Base-by-base conservation (phyloP, 2,888 invertebrate genomes). In the Dicranocentrus wangi region DNA sequence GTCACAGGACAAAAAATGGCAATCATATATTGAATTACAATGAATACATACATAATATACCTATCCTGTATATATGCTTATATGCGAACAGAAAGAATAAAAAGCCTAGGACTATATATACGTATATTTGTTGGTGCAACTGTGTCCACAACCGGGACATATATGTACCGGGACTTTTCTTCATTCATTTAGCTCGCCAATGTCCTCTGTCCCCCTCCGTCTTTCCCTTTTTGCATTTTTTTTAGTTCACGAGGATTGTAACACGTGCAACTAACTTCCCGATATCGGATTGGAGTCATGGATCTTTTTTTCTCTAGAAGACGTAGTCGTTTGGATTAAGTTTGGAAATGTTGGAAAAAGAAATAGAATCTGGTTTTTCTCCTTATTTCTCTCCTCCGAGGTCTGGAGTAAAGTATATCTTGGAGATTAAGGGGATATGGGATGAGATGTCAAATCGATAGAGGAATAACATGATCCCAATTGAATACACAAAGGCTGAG, bases 371-470 rank as follows among this genome's bases (percentile, higher is more conserved):
- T 58, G n/a, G n/a, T n/a, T n/a, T n/a, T n/a, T n/a, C n/a, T n/a
- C n/a, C n/a, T n/a, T n/a, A n/a, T n/a, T n/a, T n/a, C n/a, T n/a
- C n/a, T n/a, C n/a, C n/a, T n/a, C n/a, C n/a, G 23, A 55, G 19
- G 19, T 55, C 21, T 10, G 21, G 5, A 55, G 21, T 19, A 19
- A 21, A 47, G 69, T 17, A 32, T 21, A 27, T 25, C 61, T 58
- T 21, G 32, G 55, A 65, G 65, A 55, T 47, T 32, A 80, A 61
- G 68, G 61, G 76, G 75, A 51, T 39, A 60, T 61, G 51, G 60
- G 53, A 66, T 66, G 78, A 73, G 78, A 84, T 83, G 84, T 84
- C 82, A 78, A 84, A 85, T 86, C 84, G 83, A 86, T 86, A 84
- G 51, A 53, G n/a, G n/a, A 51, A 27, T 21, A 72, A 61, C 43